These are phyloP conservation scores for Gnathonemus longibarbis DNA, from an alignment of 2,113 vertebrate species.

Conservation along the genomic window DNA sequence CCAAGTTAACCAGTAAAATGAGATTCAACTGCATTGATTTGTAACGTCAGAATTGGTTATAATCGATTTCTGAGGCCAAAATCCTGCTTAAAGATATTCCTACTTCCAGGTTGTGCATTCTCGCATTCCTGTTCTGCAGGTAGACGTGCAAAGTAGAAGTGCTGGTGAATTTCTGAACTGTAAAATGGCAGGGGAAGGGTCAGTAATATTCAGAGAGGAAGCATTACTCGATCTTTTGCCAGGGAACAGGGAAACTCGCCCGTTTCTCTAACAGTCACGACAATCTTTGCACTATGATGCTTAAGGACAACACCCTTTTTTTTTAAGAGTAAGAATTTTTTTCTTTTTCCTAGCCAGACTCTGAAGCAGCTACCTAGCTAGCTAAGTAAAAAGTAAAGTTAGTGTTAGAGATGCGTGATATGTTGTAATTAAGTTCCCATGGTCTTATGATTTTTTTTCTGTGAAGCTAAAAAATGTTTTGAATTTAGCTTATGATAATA, in stretches of 20 bases:
- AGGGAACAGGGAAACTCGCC: too few species aligned
- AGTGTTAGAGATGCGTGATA: background rate
- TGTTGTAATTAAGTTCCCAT: background rate
- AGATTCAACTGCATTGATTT: background rate
- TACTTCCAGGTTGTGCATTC: background rate
- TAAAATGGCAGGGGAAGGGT: background rate
- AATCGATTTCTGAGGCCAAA: background rate
- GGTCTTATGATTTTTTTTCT: background rate
- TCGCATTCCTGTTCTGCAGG: background rate
- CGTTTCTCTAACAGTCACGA: background rate
- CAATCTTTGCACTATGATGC: background rate
- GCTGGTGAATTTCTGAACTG: background rate
- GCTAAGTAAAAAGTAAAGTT: background rate
- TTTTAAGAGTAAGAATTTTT: background rate
- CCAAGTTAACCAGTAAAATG: background rate
- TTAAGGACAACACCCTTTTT: background rate
- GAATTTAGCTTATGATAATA: background rate
- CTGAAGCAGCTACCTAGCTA: background rate
- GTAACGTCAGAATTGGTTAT: background rate
- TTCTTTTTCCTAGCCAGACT: background rate
- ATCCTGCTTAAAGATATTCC: background rate
- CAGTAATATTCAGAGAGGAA: background rate
- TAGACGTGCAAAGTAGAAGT: background rate
- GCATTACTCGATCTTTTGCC: background rate
- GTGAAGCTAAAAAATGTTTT: background rate